phyloP scores from a whole-genome alignment of 2,797 vertebrate species.

The Hybognathus amarus region DNA sequence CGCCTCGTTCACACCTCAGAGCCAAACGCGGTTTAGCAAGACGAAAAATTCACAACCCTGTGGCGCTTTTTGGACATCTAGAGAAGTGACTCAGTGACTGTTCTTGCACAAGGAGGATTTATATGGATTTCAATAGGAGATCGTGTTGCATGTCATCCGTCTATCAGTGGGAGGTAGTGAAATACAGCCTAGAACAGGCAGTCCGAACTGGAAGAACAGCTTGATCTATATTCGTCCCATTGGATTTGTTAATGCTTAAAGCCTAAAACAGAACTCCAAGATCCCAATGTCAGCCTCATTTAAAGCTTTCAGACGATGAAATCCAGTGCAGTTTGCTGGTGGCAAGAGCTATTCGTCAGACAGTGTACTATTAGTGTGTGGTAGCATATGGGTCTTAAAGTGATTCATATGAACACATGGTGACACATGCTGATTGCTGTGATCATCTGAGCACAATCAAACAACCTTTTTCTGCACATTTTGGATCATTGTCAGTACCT shows the following conservation, averaged over 20 bases:
- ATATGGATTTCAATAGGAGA: constrained; percentile 31
- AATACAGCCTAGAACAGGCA: constrained; percentile 30
- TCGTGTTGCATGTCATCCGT: constrained; percentile 24
- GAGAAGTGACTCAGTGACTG: constrained; percentile 29
- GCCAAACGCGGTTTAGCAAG: background rate
- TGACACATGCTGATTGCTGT: constrained; percentile 29
- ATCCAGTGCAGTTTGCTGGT: constrained; percentile 15
- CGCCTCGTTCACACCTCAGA: constrained; percentile 14
- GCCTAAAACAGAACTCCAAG: background rate
- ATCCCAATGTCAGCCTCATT: constrained; percentile 17
- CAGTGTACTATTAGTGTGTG: constrained; percentile 30
- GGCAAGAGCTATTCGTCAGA: constrained; percentile 31
- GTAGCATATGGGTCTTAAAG: constrained; percentile 32
- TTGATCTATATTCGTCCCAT: constrained; percentile 16
- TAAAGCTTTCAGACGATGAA: constrained; percentile 15
- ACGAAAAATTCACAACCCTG: background rate
- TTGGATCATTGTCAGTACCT: background rate
- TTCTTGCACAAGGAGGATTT: constrained; percentile 13
- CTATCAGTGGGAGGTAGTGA: constrained; percentile 32
- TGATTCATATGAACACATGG: constrained; percentile 52
- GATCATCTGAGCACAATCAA: constrained; percentile 12
- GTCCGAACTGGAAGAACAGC: constrained; percentile 19
- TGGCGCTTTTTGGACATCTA: constrained; percentile 20
- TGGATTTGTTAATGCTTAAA: constrained; percentile 16
- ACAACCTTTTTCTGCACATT: constrained; percentile 32